These are phyloP conservation scores for Netelia melanura DNA, from an alignment of 2,888 invertebrate genomes.

Conservation along the genomic window DNA sequence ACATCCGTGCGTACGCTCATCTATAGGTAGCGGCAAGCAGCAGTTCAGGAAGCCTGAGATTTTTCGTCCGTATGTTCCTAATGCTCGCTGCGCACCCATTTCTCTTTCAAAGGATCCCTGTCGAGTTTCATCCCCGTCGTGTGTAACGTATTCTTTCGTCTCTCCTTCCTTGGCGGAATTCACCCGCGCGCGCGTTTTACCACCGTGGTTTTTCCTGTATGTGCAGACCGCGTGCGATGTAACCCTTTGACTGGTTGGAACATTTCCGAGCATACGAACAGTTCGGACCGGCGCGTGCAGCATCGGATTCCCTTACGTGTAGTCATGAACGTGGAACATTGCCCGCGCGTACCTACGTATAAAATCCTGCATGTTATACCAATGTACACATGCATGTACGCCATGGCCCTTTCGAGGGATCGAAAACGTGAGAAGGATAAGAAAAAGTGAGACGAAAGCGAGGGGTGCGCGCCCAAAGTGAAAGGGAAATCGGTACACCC, in stretches of 20 bases:
- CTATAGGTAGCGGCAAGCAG: constrained; percentile 20
- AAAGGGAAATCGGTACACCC: constrained; percentile 72
- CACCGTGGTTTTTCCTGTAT: constrained; percentile 40
- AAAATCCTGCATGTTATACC: constrained; percentile 29
- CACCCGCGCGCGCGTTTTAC: constrained; percentile 54
- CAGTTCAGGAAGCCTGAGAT: constrained; percentile 41
- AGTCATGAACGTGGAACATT: constrained; percentile 21
- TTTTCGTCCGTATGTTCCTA: constrained; percentile 55
- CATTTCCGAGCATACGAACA: constrained; percentile 3
- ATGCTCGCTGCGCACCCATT: constrained; percentile 48
- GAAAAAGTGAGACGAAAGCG: constrained; percentile 49
- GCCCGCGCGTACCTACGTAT: background rate
- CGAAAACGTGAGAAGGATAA: constrained; percentile 59
- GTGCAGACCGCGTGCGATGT: constrained; percentile 14
- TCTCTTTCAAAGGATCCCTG: constrained; percentile 64
- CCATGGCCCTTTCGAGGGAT: constrained; percentile 1
- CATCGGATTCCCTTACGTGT: constrained; percentile 39
- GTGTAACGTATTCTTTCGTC: constrained; percentile 62
- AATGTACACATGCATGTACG: background rate
- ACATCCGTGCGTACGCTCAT: background rate
- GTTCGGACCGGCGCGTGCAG: constrained; percentile 28
- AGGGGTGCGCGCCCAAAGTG: constrained; percentile 69
- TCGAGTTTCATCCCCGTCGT: constrained; percentile 58
- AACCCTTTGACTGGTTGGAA: constrained; percentile 49
- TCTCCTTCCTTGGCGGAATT: constrained; percentile 50